Percentiles rank a stretch among this genome's conserved stretches.
Conservation (phyloP, 2,113 vertebrate species). For the Pheucticus melanocephalus region DNA sequence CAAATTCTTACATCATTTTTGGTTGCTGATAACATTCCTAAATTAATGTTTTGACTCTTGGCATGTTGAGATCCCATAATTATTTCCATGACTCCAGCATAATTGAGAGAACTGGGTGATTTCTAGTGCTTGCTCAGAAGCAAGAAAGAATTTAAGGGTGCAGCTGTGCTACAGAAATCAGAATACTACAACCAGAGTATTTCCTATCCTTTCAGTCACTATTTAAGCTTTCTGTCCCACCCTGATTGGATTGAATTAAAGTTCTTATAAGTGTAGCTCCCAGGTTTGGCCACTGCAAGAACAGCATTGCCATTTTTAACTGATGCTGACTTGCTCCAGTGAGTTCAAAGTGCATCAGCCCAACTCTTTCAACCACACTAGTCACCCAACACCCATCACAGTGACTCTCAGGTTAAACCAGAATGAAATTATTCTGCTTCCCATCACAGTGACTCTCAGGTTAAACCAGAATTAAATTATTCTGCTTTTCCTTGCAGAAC, state of each 20-base stretch:
- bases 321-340: background rate
- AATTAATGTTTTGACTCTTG: background rate
- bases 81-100: background rate
- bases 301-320: background rate
- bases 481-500: background rate
- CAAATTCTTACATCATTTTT: background rate
- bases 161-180: background rate
- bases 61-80: background rate
- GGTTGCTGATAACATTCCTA: background rate
- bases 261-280: background rate
- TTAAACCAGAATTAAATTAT: background rate
- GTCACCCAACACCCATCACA: background rate
- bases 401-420: background rate
- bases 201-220: background rate
- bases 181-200: background rate
- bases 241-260: background rate
- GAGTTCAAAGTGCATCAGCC: background rate
- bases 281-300: background rate
- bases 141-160: background rate
- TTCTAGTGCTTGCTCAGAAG: background rate
- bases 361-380: background rate
- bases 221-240: background rate
- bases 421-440: background rate
- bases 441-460: background rate
- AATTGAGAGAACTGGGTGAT: background rate